These are phyloP conservation scores for Sogatella furcifera DNA, from an alignment of 1,140 invertebrate species.

Conservation along the genomic window DNA sequence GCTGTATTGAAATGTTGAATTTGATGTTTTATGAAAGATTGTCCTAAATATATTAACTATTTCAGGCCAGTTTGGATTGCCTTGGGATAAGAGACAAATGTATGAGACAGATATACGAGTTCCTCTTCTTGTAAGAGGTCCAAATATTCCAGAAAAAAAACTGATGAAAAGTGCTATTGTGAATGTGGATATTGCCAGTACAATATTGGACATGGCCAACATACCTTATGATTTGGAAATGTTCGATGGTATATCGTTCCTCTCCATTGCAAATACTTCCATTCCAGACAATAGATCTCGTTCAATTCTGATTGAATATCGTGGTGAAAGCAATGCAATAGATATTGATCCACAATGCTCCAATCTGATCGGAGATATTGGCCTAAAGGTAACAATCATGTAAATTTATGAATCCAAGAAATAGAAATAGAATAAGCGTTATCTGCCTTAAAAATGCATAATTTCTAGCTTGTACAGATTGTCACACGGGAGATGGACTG, in stretches of 20 bases:
- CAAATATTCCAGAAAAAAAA: constrained; percentile 42
- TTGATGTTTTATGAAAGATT: no score
- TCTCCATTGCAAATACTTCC: constrained; percentile 26
- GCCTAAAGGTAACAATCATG: constrained; percentile 43
- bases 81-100: constrained; percentile 77
- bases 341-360: constrained; percentile 42
- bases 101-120: constrained; percentile 82
- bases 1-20: no score
- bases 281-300: constrained; percentile 30
- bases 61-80: constrained; percentile 71
- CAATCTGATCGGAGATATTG: constrained; percentile 35
- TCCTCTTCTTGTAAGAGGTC: constrained; percentile 69
- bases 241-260: constrained; percentile 56
- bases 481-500: no score
- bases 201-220: constrained; percentile 58
- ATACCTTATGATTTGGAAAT: constrained; percentile 34
- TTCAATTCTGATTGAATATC: constrained; percentile 62
- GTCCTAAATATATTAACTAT: background rate
- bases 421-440: no score
- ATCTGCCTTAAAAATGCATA: no score
- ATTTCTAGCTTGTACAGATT: no score
- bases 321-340: constrained; percentile 52
- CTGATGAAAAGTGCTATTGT: constrained; percentile 45
- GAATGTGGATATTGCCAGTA: constrained; percentile 72
- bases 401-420: no score